Conservation (phyloP, 2,113 vertebrate genomes). For the Eupsittula cactorum region DNA sequence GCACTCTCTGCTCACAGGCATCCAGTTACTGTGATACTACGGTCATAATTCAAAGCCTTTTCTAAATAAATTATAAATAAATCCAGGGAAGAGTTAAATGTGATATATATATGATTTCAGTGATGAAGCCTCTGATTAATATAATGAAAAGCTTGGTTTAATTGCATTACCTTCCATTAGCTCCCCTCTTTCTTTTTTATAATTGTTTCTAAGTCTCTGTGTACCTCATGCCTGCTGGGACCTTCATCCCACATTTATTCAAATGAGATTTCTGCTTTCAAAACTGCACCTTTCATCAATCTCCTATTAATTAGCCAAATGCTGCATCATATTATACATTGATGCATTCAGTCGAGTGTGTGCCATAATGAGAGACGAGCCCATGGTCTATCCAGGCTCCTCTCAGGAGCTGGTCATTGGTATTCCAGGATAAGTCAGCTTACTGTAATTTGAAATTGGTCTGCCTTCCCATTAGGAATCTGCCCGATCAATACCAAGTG, state of each 20-base stretch:
- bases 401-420: conserved; percentile 78
- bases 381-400: conserved; percentile 30
- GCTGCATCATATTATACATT: conserved; percentile 71
- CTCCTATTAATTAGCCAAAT: conserved; percentile 87
- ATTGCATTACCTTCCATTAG: conserved; percentile 80
- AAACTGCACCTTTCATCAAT: conserved; percentile 78
- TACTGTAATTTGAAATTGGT: conserved; percentile 93
- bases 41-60: not conserved
- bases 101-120: conserved; percentile 39
- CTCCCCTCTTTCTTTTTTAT: conserved; percentile 50
- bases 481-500: conserved; percentile 91
- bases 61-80: conserved; percentile 23
- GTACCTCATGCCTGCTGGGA: conserved; percentile 38
- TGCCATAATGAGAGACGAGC: conserved; percentile 53
- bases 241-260: conserved; percentile 61
- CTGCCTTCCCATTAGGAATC: conserved; percentile 92
- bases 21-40: not conserved
- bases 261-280: conserved; percentile 72
- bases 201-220: conserved; percentile 49
- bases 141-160: conserved; percentile 81
- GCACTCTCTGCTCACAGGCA: not conserved
- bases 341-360: conserved; percentile 33
- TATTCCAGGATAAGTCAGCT: conserved; percentile 86
- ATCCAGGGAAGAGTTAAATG: conserved; percentile 52
- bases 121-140: conserved; percentile 77